phyloP scores from a whole-genome alignment of 2,797 vertebrate species.

The Notamacropus eugenii region DNA sequence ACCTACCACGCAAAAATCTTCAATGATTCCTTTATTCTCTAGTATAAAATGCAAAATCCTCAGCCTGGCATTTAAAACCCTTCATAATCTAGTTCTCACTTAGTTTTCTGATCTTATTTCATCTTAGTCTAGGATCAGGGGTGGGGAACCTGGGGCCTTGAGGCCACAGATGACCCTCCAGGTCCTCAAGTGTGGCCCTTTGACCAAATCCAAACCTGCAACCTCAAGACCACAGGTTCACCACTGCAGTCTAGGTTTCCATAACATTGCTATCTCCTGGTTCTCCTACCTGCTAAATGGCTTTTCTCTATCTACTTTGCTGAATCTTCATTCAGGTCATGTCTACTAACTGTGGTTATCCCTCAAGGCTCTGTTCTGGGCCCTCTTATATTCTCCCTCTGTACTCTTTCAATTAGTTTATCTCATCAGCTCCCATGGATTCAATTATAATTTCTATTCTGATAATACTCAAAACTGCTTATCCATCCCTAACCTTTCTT shows the following conservation, averaged over 20 bases:
- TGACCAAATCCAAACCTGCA: too few relatives aligned
- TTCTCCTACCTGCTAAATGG: not conserved
- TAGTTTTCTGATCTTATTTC: not conserved
- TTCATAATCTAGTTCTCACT: not conserved
- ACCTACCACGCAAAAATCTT: not conserved
- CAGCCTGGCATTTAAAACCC: not conserved
- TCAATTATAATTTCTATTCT: not conserved
- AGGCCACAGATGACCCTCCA: too few relatives aligned
- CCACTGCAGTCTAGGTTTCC: not conserved
- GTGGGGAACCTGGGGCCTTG: too few relatives aligned
- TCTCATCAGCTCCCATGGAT: not conserved
- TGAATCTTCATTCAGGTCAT: not conserved
- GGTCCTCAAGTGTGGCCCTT: too few relatives aligned
- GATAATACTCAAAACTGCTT: not conserved
- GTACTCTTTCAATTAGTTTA: not conserved
- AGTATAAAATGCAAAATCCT: not conserved
- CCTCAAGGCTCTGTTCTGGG: not conserved
- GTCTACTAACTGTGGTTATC: not conserved
- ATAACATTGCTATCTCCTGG: not conserved
- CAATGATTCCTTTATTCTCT: not conserved
- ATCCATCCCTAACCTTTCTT: not conserved
- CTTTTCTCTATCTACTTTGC: not conserved
- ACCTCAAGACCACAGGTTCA: too few relatives aligned
- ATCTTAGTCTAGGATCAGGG: not conserved
- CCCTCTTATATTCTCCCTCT: not conserved